Percentiles rank a stretch among this genome's conserved stretches.
Conservation (phyloP, 2,797 vertebrate species). For the Malacoctenus gilli region DNA sequence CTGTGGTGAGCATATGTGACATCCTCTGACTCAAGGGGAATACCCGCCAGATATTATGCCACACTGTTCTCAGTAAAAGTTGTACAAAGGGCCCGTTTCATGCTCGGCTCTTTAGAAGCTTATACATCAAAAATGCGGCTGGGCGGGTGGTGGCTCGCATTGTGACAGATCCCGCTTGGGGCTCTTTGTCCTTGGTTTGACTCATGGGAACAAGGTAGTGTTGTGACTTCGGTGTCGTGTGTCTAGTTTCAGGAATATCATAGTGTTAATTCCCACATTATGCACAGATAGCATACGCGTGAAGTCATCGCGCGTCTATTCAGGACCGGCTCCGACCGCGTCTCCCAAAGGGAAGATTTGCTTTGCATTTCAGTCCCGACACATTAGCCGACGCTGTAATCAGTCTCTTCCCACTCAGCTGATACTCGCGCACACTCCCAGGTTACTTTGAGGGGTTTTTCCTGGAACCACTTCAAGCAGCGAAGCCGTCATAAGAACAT, state of each 20-base stretch:
- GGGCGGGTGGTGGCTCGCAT: slow-evolving; percentile 58
- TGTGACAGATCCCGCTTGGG: slow-evolving; percentile 51
- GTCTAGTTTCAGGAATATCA: slow-evolving; percentile 56
- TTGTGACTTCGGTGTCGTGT: slow-evolving; percentile 52
- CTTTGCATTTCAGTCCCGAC: slow-evolving; percentile 1
- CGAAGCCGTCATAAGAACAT: neutral
- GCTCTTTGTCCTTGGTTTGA: slow-evolving; percentile 67
- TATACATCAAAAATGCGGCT: slow-evolving; percentile 62
- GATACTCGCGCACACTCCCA: neutral
- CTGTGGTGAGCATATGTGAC: slow-evolving; percentile 46
- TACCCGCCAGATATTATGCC: slow-evolving; percentile 62
- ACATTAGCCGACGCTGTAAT: slow-evolving; percentile 18
- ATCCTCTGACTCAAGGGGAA: slow-evolving; percentile 54
- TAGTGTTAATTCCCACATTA: slow-evolving; percentile 41
- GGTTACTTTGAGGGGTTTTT: slow-evolving; percentile 1
- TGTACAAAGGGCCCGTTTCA: slow-evolving; percentile 70
- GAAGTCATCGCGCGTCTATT: slow-evolving; percentile 37
- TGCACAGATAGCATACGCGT: slow-evolving; percentile 23
- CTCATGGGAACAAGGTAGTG: slow-evolving; percentile 71
- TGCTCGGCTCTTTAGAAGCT: slow-evolving; percentile 62
- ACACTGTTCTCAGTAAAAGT: slow-evolving; percentile 65
- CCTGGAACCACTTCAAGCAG: slow-evolving; percentile 5
- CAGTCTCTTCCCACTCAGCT: slow-evolving; percentile 4
- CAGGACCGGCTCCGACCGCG: slow-evolving; percentile 15
- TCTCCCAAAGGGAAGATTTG: slow-evolving; percentile 32